A percentile compares a stretch with the other conserved stretches of the same genome.
These are phyloP conservation scores for Okamejei kenojei DNA, from an alignment of 2,797 vertebrate species.

Conservation along the genomic window DNA sequence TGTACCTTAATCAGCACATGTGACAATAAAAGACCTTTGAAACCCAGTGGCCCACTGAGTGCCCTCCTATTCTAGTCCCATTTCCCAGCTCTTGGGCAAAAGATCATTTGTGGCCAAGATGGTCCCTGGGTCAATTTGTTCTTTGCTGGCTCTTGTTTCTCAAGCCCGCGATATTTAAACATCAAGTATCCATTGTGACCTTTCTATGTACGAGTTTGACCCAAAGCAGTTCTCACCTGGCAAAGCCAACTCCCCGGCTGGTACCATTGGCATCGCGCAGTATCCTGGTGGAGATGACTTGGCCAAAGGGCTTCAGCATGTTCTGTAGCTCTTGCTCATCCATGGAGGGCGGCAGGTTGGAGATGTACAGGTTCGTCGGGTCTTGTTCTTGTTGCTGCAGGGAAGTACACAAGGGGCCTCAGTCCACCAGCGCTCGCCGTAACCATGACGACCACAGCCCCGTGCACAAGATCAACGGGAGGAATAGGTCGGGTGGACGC, in stretches of 20 bases:
- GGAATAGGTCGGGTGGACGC: too few relatives aligned
- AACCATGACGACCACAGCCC: too few relatives aligned
- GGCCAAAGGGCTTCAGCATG: slow-evolving; percentile 88
- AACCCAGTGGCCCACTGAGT: too few relatives aligned
- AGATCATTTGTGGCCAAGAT: too few relatives aligned
- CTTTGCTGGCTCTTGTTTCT: too few relatives aligned
- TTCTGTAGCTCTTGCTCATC: slow-evolving; percentile 87
- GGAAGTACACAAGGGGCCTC: not conserved
- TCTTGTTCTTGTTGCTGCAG: slow-evolving; percentile 92
- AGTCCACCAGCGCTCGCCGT: not conserved
- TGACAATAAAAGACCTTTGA: too few relatives aligned
- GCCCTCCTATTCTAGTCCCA: too few relatives aligned
- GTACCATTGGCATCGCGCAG: slow-evolving; percentile 78
- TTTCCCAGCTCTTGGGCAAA: too few relatives aligned
- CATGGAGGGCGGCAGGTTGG: slow-evolving; percentile 84
- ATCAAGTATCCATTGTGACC: too few relatives aligned
- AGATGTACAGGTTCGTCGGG: slow-evolving; percentile 92
- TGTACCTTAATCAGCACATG: too few relatives aligned
- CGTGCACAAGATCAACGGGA: not conserved
- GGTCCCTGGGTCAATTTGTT: too few relatives aligned
- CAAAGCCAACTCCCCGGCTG: slow-evolving; percentile 88
- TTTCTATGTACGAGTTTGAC: not conserved
- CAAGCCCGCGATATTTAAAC: too few relatives aligned
- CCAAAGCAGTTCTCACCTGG: slow-evolving; percentile 61
- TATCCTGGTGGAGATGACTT: slow-evolving; percentile 89